These are phyloP conservation scores for Pheosia tremula DNA, from an alignment of 2,888 invertebrate genomes.

Conservation along the genomic window DNA sequence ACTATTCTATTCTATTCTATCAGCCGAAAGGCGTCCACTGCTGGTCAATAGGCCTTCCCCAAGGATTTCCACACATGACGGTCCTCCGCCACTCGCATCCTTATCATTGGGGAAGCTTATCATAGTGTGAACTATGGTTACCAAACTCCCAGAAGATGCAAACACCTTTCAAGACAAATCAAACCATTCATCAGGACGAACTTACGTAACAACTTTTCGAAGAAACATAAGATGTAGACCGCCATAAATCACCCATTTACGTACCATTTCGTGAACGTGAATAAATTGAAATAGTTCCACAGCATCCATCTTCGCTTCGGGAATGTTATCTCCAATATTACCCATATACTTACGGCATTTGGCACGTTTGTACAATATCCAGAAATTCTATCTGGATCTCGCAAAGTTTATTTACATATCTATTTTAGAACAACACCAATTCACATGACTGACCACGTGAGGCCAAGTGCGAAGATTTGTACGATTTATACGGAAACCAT, in stretches of 20 bases:
- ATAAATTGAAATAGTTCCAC: conserved; percentile 2
- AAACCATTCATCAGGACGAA: background rate
- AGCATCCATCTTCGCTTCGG: background rate
- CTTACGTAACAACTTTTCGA: background rate
- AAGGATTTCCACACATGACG: no score
- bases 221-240: background rate
- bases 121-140: no score
- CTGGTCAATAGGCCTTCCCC: no score
- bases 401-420: conserved; percentile 3
- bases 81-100: no score
- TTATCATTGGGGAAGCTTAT: no score
- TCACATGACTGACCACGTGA: background rate
- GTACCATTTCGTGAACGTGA: background rate
- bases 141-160: background rate
- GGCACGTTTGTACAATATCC: conserved; percentile 4
- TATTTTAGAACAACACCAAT: background rate
- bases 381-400: background rate
- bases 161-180: background rate
- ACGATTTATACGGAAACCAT: background rate
- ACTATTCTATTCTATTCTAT: no score
- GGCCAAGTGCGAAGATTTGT: background rate
- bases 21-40: no score
- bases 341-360: background rate
- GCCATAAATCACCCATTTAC: background rate
- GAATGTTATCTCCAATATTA: background rate